Evolutionary conservation across 2,888 invertebrate species (phyloP), one percentile per base, ranked within the genome.

Genomic region (Drosophila subquinaria): DNA sequence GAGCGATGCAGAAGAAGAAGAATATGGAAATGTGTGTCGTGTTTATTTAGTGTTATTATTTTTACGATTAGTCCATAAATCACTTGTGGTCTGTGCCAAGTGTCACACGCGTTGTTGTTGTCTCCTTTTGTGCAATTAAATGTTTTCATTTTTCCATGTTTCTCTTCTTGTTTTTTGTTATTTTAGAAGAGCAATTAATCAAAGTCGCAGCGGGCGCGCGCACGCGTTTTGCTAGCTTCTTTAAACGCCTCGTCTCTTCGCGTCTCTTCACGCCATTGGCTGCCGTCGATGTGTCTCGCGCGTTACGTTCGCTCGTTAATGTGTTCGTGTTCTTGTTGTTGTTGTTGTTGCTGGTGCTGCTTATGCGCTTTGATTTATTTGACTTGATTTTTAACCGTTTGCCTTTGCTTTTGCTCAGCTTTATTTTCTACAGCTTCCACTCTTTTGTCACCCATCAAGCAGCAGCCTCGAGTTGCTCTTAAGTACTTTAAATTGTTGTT

Each of bases 171-270:
- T 20, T 8, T 45, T 42, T 23, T 36, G 17, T 59, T 40, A 38
- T 20, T 36, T 56, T 9, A 51, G 55, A 51, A 52, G 61, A 43
- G 69, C 78, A 74, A 87, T 87, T 84, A 84, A 84, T 84, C 82
- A 84, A 81, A 81, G 70, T 50, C 60, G 48, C 20, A 30, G 2
- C 2, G 9, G 30, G 75, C 53, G 56, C 35, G 51, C 68, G 72
- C 74, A 50, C 71, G 84, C 87, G 86, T 56, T 76, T 82, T 72
- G 62, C 23, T 53, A 17, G 79, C 80, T 80, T 68, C 20, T 72
- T 70, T 73, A 53, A 65, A 20, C 68, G 68, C 38, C 15, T 57
- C 13, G 69, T 59, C 69, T 62, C 74, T 27, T 69, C 79, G 61
- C 73, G 82, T 6, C 38, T 5, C n/a, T 38, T 79, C 79, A 76